Base-by-base conservation (phyloP, 2,797 vertebrate genomes). In the Anguilla obscura region DNA sequence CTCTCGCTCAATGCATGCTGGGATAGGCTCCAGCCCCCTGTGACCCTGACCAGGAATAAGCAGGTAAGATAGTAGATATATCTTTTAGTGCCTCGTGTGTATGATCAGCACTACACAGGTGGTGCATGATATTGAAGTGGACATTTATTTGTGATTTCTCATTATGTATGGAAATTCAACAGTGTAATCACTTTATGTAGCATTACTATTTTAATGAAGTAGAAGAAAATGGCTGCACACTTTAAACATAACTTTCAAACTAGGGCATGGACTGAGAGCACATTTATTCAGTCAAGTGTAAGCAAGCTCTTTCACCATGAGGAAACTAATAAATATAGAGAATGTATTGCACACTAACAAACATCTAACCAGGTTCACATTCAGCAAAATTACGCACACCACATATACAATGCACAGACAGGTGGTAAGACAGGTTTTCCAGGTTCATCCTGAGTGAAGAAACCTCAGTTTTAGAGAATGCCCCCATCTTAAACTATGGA, bases 221-320 rank as follows among this genome's bases (percentile, higher is more conserved):
- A 30, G 27, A 10, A 33, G 1, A 30, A 30, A 71, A 33, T 33
- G 10, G 10, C 12, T 71, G 36, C 33, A 16, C 33, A 40, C 74
- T 18, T 82, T 48, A 82, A 48, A 48, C 40, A 82, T 9, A 82
- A 48, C 45, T 50, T 82, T n/a, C 21, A 82, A 18, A 82, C 33
- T 3, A 76, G 74, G 33, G 74, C 12, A 76, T 40, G 10, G 3
- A 40, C 79, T 48, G 79, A 82, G 1, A 82, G 79, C 21, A 82
- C 79, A 82, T 82, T 82, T 82, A 82, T 50, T 82, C 8, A 50
- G 79, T 82, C 79, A 48, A 21, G 50, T 50, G 16, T 79, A 79
- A 40, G 12, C 74, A 79, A 79, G 36, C n/a, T 76, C 63, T 69
- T 69, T 69, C 63, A 69, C 63, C 21, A 33, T 33, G 10, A 30